Evolutionary conservation across 2,797 vertebrate genomes (phyloP).

Genomic region (Myotis planiceps): DNA sequence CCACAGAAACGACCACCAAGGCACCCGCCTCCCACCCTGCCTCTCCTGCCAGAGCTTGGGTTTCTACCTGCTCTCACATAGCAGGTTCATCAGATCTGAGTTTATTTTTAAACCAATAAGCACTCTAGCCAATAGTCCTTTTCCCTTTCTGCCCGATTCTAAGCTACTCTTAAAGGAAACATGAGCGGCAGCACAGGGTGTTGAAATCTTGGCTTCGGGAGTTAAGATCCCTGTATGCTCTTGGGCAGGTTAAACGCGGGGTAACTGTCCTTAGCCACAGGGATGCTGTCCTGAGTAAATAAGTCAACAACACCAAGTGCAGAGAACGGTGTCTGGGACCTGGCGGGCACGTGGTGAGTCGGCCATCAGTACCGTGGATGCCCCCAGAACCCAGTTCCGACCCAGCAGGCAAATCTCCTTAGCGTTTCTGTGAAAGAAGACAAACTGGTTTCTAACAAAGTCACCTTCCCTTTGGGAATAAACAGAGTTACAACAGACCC

Average conservation of each 20-base stretch:
- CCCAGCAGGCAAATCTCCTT: neutral
- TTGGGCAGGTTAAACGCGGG: neutral
- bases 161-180: neutral
- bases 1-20: neutral
- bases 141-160: neutral
- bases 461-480: slow-evolving; percentile 3
- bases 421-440: neutral
- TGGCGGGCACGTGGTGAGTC: neutral
- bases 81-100: neutral
- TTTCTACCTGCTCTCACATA: neutral
- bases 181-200: neutral
- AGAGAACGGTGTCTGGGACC: rapidly evolving
- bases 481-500: neutral
- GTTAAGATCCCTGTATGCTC: neutral
- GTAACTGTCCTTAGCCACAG: neutral
- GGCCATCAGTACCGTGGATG: neutral
- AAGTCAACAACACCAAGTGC: neutral
- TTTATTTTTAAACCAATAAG: neutral
- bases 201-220: neutral
- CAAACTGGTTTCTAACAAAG: slow-evolving; percentile 4
- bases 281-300: neutral
- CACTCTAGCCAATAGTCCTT: neutral
- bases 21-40: neutral
- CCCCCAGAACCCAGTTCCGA: neutral
- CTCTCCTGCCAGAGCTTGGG: neutral